phyloP scores from a whole-genome alignment of 37 sponge, comb jelly and placozoan genomes.

The Ephydatia muelleri region DNA sequence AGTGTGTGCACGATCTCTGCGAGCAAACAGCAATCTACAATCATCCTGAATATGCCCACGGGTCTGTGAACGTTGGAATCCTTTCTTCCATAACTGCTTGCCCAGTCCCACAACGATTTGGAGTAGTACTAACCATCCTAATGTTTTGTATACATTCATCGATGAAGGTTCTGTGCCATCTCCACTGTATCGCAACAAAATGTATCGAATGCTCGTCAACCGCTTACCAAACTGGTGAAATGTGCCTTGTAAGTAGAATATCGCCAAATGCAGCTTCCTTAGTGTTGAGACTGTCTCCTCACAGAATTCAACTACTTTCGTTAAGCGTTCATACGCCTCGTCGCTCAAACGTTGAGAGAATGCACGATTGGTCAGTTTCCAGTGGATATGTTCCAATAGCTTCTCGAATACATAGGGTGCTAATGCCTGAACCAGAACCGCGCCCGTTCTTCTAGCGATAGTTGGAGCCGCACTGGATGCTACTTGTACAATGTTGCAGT shows the following conservation, averaged over 20 bases:
- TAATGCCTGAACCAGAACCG: conserved; percentile 48
- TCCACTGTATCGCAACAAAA: conserved; percentile 42
- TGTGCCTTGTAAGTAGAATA: conserved; percentile 70
- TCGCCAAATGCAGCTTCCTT: conserved; percentile 59
- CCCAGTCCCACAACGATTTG: conserved; percentile 45
- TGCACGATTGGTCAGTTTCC: conserved; percentile 10
- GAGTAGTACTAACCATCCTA: conserved; percentile 59
- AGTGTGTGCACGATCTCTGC: neutral
- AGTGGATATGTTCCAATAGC: conserved; percentile 9
- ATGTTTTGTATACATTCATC: conserved; percentile 36
- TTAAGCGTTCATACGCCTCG: conserved; percentile 31
- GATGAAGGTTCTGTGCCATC: neutral
- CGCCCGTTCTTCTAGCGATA: conserved; percentile 15
- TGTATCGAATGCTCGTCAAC: conserved; percentile 62
- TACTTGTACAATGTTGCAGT: conserved; percentile 71
- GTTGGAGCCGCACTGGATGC: conserved; percentile 22
- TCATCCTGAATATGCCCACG: neutral
- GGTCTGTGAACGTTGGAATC: neutral
- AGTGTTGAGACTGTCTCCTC: conserved; percentile 31
- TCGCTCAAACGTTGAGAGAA: conserved; percentile 19
- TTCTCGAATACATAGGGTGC: conserved; percentile 56
- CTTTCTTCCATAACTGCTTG: conserved; percentile 2
- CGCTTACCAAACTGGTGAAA: conserved; percentile 82
- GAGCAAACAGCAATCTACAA: neutral
- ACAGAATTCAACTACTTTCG: conserved; percentile 11